Evolutionary conservation across 2,113 vertebrate genomes (phyloP), one percentile per base, ranked within the genome.

Genomic region (Orthochromis malagaraziensis): DNA sequence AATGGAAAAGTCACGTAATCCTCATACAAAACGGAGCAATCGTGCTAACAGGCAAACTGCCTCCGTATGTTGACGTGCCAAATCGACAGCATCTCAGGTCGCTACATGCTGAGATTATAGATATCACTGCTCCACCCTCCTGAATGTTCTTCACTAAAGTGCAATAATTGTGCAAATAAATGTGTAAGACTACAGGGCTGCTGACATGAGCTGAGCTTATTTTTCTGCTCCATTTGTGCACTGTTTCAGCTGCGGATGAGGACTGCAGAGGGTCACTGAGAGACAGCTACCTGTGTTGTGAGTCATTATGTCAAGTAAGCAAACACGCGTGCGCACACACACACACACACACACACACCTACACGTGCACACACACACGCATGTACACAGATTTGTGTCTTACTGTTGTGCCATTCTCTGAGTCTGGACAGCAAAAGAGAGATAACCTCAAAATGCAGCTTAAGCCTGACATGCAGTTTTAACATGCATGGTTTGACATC

Each of bases 251-350:
- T 58, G 57, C 40, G 38, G 80, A 82, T 38, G 4, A 38, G 40
- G 87, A 65, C 42, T 60, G 12, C 68, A 49, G 38, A 17, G 35
- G 26, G 45, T 53, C 63, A 63, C 24, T 12, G n/a, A 49, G 16
- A 68, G 73, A 55, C 73, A 31, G 2, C 17, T 83, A 19, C 57
- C 40, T 42, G 11, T 79, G 4, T 26, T 5, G 19, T 38, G n/a
- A 77, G 54, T 49, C 45, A 57, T 29, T 49, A 77, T 49, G 70
- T 5, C 70, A 77, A 82, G 68, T 89, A 85, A 79, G 26, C 7
- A 29, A 79, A 35, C 55, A 2, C 3, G 2, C 1, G 5, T 4
- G 3, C n/a, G 0, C 13, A 1, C 65, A 35, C 38, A 0, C 38
- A 40, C 38, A 11, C 38, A 5, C 33, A 5, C 33, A 19, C 47